Percentiles rank a stretch among this genome's conserved stretches.
These are phyloP conservation scores for Bufo gargarizans DNA, from an alignment of 2,113 vertebrate genomes.

Conservation along the genomic window DNA sequence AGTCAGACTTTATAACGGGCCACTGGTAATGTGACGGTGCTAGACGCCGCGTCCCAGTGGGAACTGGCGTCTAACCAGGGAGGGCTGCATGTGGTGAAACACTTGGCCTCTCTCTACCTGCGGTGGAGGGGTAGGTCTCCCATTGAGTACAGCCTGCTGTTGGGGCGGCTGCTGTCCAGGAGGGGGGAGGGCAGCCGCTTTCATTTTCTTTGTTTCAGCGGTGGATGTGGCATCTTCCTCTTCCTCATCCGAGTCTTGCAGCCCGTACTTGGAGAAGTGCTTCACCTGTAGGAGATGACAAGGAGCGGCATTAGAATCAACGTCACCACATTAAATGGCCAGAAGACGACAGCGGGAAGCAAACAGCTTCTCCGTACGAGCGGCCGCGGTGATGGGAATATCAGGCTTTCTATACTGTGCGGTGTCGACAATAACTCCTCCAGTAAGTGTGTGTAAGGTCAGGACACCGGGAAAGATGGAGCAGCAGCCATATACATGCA, in stretches of 20 bases:
- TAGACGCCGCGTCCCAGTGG: too few species aligned
- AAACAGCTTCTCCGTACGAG: too few species aligned
- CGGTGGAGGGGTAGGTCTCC: constrained; percentile 74
- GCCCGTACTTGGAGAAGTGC: constrained; percentile 96
- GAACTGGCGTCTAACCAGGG: too few species aligned
- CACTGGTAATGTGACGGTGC: too few species aligned
- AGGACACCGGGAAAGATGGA: too few species aligned
- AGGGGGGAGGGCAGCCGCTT: constrained; percentile 74
- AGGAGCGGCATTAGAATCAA: neutral
- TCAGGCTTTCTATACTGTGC: too few species aligned
- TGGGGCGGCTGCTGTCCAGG: constrained; percentile 69
- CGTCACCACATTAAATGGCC: neutral
- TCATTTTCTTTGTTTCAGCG: constrained; percentile 86
- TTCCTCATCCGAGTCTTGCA: constrained; percentile 93
- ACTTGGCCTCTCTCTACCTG: constrained; percentile 80
- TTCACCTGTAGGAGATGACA: constrained; percentile 74
- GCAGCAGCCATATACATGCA: too few species aligned
- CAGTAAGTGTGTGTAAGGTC: too few species aligned
- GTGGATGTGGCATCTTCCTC: constrained; percentile 78
- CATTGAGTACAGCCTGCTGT: constrained; percentile 77
- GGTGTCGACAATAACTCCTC: too few species aligned
- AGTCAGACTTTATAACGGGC: too few species aligned
- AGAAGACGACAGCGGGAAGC: too few species aligned
- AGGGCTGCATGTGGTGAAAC: neutral
- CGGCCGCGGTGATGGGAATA: too few species aligned